phyloP scores from a whole-genome alignment of 2,113 vertebrate genomes.

The Caloenas nicobarica region DNA sequence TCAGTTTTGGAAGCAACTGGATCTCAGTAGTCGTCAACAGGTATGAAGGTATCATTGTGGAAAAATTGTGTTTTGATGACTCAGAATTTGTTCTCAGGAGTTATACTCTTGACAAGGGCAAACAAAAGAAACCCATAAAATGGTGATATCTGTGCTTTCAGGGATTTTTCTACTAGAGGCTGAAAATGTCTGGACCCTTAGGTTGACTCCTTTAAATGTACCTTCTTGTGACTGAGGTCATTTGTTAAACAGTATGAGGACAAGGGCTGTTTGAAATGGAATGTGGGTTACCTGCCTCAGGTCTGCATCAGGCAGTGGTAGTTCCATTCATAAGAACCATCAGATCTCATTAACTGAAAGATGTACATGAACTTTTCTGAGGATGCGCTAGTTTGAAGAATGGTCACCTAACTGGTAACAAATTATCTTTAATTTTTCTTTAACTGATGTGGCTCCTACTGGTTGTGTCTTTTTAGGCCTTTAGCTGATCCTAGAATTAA shows the following conservation, averaged over 20 bases:
- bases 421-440: not conserved
- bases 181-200: not conserved
- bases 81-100: not conserved
- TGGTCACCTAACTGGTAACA: not conserved
- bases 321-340: not conserved
- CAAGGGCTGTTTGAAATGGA: not conserved
- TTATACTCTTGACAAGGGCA: not conserved
- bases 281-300: not conserved
- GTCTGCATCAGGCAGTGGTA: not conserved
- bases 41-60: conserved; percentile 70
- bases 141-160: not conserved
- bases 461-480: not conserved
- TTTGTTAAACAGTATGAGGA: not conserved
- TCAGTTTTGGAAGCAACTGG: conserved; percentile 98
- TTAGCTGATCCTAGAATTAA: not conserved
- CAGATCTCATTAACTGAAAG: not conserved
- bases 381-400: not conserved
- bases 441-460: not conserved
- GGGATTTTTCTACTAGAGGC: not conserved
- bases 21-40: conserved; percentile 96
- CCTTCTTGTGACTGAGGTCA: not conserved
- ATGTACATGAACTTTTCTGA: not conserved
- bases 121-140: not conserved
- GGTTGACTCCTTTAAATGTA: not conserved
- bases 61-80: not conserved